These are phyloP conservation scores for Scomber colias DNA, from an alignment of 2,113 vertebrate species.

Conservation along the genomic window DNA sequence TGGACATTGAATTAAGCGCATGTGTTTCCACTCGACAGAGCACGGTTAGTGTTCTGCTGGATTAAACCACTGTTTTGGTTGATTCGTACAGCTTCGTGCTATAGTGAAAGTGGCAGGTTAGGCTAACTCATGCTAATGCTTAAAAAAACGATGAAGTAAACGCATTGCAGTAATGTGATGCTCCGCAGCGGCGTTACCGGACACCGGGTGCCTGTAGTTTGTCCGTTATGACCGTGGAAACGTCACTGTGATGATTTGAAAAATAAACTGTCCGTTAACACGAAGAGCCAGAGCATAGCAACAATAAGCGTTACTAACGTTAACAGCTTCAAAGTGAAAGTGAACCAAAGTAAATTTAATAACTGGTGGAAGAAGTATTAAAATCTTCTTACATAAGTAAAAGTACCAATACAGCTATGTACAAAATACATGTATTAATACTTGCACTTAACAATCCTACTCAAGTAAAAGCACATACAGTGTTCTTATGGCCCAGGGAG, in stretches of 20 bases:
- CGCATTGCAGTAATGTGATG: conserved; percentile 54
- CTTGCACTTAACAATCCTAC: no score
- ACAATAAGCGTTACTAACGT: no score
- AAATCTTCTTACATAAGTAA: no score
- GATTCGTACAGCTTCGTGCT: conserved; percentile 9
- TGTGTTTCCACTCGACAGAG: background rate
- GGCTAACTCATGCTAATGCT: conserved; percentile 51
- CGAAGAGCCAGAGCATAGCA: no score
- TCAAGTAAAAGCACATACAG: no score
- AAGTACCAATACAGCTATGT: no score
- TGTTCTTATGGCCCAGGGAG: no score
- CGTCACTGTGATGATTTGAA: background rate
- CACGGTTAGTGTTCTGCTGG: background rate
- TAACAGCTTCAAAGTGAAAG: no score
- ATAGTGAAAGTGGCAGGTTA: background rate
- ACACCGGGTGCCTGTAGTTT: background rate
- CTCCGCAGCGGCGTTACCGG: conserved; percentile 19
- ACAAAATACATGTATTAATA: no score
- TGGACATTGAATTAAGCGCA: background rate
- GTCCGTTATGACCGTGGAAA: background rate
- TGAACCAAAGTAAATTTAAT: no score
- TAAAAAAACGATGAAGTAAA: conserved; percentile 22
- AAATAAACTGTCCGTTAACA: background rate
- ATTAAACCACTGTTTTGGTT: background rate
- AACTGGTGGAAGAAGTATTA: no score